These are phyloP conservation scores for Ormyrus rosae DNA, from an alignment of 2,888 invertebrate species.

Conservation along the genomic window DNA sequence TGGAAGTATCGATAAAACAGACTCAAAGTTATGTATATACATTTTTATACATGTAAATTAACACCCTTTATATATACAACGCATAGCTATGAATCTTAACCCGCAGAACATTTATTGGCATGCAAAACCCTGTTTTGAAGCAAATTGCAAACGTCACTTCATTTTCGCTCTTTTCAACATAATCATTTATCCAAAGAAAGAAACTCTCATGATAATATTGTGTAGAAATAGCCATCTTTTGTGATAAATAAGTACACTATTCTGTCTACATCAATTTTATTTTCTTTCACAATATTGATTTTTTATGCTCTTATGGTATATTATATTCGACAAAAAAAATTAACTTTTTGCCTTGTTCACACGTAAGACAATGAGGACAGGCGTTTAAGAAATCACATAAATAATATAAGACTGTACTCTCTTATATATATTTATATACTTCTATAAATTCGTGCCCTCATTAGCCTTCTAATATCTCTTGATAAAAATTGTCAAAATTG, in stretches of 20 bases:
- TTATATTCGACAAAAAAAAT: neutral
- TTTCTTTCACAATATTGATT: neutral
- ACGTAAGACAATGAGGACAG: slow-evolving; percentile 24
- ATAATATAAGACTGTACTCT: neutral
- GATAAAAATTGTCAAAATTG: neutral
- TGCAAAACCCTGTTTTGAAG: slow-evolving; percentile 54
- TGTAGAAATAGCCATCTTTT: slow-evolving; percentile 24
- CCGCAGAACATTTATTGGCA: slow-evolving; percentile 54
- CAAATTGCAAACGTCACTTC: slow-evolving; percentile 51
- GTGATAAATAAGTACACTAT: slow-evolving; percentile 28
- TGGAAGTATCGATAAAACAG: too few species aligned
- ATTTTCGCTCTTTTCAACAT: slow-evolving; percentile 46
- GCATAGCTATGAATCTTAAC: slow-evolving; percentile 41
- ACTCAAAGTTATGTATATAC: too few species aligned
- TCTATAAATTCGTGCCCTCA: neutral
- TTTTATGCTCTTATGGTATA: neutral
- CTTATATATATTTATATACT: neutral
- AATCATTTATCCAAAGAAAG: slow-evolving; percentile 15
- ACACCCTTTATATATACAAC: slow-evolving; percentile 45
- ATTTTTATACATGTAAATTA: slow-evolving; percentile 2
- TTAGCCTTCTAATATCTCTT: slow-evolving; percentile 1
- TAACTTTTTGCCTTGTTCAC: neutral
- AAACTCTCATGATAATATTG: slow-evolving; percentile 35
- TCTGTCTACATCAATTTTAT: neutral
- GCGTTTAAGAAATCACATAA: neutral